Evolutionary conservation across 2,113 vertebrate genomes (phyloP), one percentile per base, ranked within the genome.

Genomic region (Cyprinus carpio): DNA sequence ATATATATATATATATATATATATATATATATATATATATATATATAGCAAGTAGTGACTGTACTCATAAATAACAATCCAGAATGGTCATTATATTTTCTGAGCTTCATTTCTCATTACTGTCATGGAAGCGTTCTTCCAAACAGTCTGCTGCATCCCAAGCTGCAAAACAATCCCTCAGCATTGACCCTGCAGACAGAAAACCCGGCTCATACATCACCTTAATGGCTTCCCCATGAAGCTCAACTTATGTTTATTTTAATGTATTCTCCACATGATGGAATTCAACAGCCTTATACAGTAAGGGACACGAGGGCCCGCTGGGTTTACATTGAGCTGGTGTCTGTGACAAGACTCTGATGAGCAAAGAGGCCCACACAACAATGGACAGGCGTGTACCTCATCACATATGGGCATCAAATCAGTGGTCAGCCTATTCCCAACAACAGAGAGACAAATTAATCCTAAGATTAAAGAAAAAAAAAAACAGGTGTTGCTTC

Each of bases 281-380:
- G 75, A 84, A 92, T 89, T 91, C 89, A 89, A 91, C 75, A 87
- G 77, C 90, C 89, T 87, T 90, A 76, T 87, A 89, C 16, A 92
- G 89, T 88, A 85, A 81, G 85, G 60, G 86, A 89, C 87, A 81
- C 40, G 15, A n/a, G 85, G 83, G 54, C n/a, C n/a, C 20, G 46
- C 62, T 37, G 51, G 84, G 87, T 88, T 89, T 88, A 85, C 60
- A 67, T 27, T 72, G 54, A 31, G 18, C 58, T 88, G 84, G 87
- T 87, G 84, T 49, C 75, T 76, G 27, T 31, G 78, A 64, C 56
- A 64, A 64, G 77, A 49, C 9, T 27, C n/a, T 29, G 15, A 49
- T 10, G 60, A 81, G 56, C 31, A 65, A 49, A 81, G 23, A 15
- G 20, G 1, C 18, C 31, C 40, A 64, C 15, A 43, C 0, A 23